Base-by-base conservation (phyloP, 2,888 invertebrate genomes). In the Xanthorhoe spadicearia region DNA sequence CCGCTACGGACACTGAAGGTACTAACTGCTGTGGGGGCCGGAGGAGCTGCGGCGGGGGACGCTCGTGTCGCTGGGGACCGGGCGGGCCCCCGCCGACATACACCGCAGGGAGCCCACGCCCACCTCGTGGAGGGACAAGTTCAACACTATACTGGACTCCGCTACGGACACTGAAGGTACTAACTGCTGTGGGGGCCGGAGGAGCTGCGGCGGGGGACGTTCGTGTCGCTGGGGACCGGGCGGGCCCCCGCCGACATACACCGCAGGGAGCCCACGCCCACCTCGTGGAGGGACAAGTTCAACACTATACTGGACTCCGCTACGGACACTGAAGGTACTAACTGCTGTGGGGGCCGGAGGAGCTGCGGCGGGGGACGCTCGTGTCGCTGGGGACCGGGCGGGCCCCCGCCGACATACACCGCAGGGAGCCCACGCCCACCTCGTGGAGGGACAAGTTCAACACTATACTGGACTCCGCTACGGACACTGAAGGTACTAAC, bases 1-100 rank as follows among this genome's bases (percentile, higher is more conserved):
- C 96, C 71, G 97, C 97, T 6, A 97, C 97, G 0, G 97, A 97
- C 81, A 97, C 97, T 9, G 97, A 97, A 94, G 96, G 96, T 96
- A 83, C 9, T n/a, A n/a, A n/a, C 94, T 96, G 43, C 87, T 98
- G 53, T 98, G 96, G 96, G 98, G 98, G 0, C 93, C 95, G 49
- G 94, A 92, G 65, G 93, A 94, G 0, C 92, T 98, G 52, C 96
- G 95, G 73, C 78, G 81, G 18, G 89, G 83, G 19, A 96, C 97
- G 78, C 95, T 98, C 0, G 94, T 98, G 52, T 98, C 97, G 0
- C 94, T 97, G 59, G 98, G 98, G 46, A 98, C 97, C 2, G 96
- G 96, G 23, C 93, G 95, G 68, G 94, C 94, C 1, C 78, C 84
- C 1, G 54, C 69, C 49, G 13, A n/a, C n/a, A n/a, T n/a, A n/a